These are phyloP conservation scores for Brachionus paranguensis DNA, from an alignment of 1,140 invertebrate genomes.

Conservation along the genomic window DNA sequence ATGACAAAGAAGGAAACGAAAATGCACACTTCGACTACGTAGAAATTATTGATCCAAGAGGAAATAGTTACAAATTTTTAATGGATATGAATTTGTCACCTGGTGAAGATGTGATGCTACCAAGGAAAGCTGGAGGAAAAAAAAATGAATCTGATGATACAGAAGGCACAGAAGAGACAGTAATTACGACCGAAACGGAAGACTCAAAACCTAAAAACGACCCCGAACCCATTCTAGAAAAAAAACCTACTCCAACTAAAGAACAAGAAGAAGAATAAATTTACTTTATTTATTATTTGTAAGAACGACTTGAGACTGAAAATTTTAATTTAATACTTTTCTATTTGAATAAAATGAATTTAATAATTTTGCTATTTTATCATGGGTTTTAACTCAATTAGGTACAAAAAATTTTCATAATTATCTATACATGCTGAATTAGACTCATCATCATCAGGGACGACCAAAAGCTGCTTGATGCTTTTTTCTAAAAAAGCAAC, in stretches of 20 bases:
- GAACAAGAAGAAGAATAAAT: not conserved
- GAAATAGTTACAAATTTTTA: slow-evolving; percentile 21
- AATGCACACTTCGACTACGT: not conserved
- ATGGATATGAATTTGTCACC: not conserved
- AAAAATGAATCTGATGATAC: not conserved
- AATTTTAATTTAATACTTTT: too few relatives aligned
- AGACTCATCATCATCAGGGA: too few relatives aligned
- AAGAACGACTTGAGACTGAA: not conserved
- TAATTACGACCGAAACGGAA: not conserved
- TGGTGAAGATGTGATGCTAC: not conserved
- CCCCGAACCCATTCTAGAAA: not conserved
- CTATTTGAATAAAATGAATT: too few relatives aligned
- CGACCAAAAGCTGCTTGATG: too few relatives aligned
- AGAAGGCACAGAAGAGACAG: slow-evolving; percentile 4
- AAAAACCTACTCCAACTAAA: not conserved
- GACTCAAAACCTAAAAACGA: not conserved
- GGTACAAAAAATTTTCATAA: too few relatives aligned
- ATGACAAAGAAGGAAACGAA: not conserved
- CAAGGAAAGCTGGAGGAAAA: not conserved
- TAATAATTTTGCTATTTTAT: too few relatives aligned
- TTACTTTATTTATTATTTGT: not conserved
- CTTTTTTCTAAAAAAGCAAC: too few relatives aligned
- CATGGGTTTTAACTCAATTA: too few relatives aligned
- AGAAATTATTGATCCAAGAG: slow-evolving; percentile 33
- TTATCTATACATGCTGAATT: too few relatives aligned